Conservation (phyloP, 2,797 vertebrate genomes). For the Crypturellus tataupa region DNA sequence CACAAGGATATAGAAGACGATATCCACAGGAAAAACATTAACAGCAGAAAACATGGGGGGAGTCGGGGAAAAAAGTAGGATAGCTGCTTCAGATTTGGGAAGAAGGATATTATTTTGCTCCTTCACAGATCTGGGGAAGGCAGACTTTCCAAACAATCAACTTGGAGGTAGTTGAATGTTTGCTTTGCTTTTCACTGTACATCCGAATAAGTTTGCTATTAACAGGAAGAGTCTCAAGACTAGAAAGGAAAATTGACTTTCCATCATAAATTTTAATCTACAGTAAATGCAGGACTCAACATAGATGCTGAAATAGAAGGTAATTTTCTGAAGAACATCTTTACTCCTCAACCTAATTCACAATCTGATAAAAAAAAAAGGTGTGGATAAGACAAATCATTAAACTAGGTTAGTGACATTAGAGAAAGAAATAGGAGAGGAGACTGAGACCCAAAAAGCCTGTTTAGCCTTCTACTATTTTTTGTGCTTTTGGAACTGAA, state of each 20-base stretch:
- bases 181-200: background rate
- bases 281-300: background rate
- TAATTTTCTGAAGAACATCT: background rate
- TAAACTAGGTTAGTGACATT: background rate
- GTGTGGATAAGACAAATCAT: background rate
- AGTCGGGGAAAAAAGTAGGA: background rate
- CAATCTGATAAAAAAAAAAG: background rate
- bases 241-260: background rate
- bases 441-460: background rate
- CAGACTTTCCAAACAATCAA: background rate
- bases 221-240: background rate
- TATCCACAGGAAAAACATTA: background rate
- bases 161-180: background rate
- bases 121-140: background rate
- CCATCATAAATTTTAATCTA: background rate
- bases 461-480: background rate
- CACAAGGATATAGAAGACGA: background rate
- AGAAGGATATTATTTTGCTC: background rate
- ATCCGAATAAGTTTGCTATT: background rate
- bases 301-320: background rate
- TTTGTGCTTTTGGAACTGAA: background rate
- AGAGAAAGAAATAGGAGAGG: background rate
- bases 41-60: background rate
- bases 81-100: background rate
- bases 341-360: background rate